Evolutionary conservation across 2,113 vertebrate species (phyloP).

Genomic region (Xyrauchen texanus): DNA sequence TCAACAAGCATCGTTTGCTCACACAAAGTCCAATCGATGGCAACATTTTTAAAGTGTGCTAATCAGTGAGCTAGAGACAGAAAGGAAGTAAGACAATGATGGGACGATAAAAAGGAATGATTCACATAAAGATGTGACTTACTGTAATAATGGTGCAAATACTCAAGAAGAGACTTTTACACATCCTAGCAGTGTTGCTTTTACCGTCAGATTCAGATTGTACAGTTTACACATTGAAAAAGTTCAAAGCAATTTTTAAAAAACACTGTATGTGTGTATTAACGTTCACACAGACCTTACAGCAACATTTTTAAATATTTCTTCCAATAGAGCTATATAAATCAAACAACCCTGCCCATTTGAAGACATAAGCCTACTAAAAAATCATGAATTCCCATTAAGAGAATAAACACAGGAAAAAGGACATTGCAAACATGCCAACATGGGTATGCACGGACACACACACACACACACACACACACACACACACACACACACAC

Average conservation of each 20-base stretch:
- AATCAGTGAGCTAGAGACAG: not conserved
- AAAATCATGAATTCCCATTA: conserved; percentile 11
- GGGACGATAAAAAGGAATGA: not conserved
- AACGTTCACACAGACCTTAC: not conserved
- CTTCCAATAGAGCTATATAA: conserved; percentile 2
- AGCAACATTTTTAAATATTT: conserved; percentile 7
- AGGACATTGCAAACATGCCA: not conserved
- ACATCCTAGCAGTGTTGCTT: not conserved
- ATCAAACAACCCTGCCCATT: conserved; percentile 13
- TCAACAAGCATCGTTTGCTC: no score
- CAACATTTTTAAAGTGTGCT: not conserved
- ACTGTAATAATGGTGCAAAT: no score
- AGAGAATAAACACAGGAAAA: conserved; percentile 15
- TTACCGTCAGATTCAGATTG: not conserved
- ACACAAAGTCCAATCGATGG: no score
- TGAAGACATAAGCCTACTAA: not conserved
- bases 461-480: conserved; percentile 62
- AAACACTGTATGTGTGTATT: not conserved
- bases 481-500: conserved; percentile 41
- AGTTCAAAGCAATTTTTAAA: not conserved
- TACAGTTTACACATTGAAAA: not conserved
- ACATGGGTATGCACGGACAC: not conserved
- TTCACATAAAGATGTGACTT: not conserved
- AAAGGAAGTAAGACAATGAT: conserved; percentile 11
- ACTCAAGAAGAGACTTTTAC: not conserved